Percentiles rank a stretch among this genome's conserved stretches.
Conservation (phyloP, 2,113 vertebrate species). For the Saccopteryx bilineata region DNA sequence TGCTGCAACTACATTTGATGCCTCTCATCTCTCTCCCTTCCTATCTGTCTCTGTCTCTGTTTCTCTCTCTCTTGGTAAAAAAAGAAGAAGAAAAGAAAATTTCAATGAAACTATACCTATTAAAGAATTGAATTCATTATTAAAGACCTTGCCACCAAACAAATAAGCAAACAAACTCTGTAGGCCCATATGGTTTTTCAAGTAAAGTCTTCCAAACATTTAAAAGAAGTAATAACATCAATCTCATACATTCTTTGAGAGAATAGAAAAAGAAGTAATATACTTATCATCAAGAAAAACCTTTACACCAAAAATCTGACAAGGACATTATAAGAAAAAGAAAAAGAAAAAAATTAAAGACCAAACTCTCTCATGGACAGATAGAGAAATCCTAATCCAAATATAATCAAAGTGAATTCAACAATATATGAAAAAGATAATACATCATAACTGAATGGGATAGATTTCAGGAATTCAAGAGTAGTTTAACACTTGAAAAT, state of each 20-base stretch:
- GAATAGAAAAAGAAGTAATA: background rate
- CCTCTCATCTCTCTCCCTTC: no score
- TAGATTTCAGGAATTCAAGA: constrained; percentile 47
- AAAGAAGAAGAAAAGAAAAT: background rate
- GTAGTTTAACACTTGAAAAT: constrained; percentile 54
- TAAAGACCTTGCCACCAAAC: constrained; percentile 3
- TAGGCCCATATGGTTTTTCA: background rate
- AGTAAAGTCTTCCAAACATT: background rate
- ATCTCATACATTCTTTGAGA: background rate
- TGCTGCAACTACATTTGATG: no score
- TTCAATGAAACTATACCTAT: background rate
- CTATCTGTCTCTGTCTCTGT: no score
- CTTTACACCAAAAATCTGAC: background rate
- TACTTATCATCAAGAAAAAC: background rate
- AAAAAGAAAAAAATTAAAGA: constrained; percentile 44
- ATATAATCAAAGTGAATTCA: constrained; percentile 60
- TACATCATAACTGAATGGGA: background rate
- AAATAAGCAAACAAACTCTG: background rate
- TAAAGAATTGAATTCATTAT: constrained; percentile 42
- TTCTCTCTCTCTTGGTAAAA: no score
- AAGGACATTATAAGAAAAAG: constrained; percentile 21
- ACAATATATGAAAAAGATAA: constrained; percentile 7
- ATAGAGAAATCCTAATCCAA: constrained; percentile 52
- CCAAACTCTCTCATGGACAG: background rate
- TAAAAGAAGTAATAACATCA: background rate